A percentile compares a stretch with the other conserved stretches of the same genome.
Evolutionary conservation across 2,888 invertebrate genomes (phyloP).

Genomic region (Leptarthrus brevirostris): DNA sequence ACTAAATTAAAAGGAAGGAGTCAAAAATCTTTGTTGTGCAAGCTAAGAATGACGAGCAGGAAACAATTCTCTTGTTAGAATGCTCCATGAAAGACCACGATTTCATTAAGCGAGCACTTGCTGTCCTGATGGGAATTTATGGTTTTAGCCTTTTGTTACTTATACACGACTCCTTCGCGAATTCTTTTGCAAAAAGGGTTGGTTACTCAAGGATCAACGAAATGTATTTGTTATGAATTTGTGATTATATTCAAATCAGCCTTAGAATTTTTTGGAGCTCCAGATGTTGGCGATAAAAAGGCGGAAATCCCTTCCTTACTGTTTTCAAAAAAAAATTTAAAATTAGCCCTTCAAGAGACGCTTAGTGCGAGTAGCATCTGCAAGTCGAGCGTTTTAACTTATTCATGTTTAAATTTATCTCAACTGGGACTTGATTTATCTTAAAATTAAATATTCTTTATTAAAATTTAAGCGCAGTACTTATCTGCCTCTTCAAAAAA

Average conservation of each 20-base stretch:
- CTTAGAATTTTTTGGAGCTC: neutral
- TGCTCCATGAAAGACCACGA: slow-evolving; percentile 21
- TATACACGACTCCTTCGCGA: neutral
- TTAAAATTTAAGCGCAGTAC: no score
- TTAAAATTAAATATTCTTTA: no score
- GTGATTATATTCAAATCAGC: no score
- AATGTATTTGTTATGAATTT: slow-evolving; percentile 38
- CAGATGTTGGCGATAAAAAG: slow-evolving; percentile 7
- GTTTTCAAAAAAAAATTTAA: no score
- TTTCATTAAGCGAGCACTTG: slow-evolving; percentile 30
- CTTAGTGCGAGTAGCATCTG: no score
- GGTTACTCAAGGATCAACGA: slow-evolving; percentile 14
- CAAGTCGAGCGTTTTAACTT: no score
- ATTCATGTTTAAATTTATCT: no score
- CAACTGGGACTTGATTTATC: no score
- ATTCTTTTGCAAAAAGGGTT: slow-evolving; percentile 18
- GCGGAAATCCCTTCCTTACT: no score
- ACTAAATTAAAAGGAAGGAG: slow-evolving; percentile 25
- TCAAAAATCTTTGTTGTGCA: neutral
- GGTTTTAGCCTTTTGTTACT: slow-evolving; percentile 35
- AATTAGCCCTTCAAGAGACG: no score
- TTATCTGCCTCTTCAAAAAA: no score
- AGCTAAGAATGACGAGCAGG: neutral
- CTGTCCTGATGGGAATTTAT: slow-evolving; percentile 46
- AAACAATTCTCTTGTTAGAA: neutral